Evolutionary conservation across 2,113 vertebrate genomes (phyloP).

Genomic region (Callorhinus ursinus): DNA sequence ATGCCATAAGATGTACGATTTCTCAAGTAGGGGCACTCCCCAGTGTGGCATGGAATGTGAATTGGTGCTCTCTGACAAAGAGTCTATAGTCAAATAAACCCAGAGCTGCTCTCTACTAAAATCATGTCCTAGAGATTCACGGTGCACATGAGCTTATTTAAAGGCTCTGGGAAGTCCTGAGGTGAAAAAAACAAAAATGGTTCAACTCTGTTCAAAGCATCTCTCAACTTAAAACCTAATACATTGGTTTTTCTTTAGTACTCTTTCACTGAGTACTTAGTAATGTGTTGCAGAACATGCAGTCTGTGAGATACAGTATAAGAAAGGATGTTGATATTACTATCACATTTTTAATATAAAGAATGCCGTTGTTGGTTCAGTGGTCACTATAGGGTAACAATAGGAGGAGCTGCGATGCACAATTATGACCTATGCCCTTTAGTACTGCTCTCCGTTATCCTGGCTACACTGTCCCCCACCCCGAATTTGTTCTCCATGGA

Average conservation of each 20-base stretch:
- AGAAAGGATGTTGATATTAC: not conserved
- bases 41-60: not conserved
- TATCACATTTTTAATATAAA: not conserved
- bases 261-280: not conserved
- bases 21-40: not conserved
- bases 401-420: not conserved
- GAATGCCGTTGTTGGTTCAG: not conserved
- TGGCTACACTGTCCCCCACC: not conserved
- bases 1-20: not conserved
- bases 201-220: not conserved
- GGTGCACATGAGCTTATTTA: not conserved
- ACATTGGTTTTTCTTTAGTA: not conserved
- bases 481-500: not conserved
- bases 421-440: not conserved
- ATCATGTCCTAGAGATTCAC: not conserved
- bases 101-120: not conserved
- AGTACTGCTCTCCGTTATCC: not conserved
- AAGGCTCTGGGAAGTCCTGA: not conserved
- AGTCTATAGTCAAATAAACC: not conserved
- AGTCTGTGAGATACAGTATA: not conserved
- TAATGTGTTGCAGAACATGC: not conserved
- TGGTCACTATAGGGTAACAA: not conserved
- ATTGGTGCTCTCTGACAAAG: not conserved
- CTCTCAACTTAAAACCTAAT: not conserved
- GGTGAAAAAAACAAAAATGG: not conserved